phyloP scores from a whole-genome alignment of 2,888 invertebrate genomes.

The Aporophyla nigra region DNA sequence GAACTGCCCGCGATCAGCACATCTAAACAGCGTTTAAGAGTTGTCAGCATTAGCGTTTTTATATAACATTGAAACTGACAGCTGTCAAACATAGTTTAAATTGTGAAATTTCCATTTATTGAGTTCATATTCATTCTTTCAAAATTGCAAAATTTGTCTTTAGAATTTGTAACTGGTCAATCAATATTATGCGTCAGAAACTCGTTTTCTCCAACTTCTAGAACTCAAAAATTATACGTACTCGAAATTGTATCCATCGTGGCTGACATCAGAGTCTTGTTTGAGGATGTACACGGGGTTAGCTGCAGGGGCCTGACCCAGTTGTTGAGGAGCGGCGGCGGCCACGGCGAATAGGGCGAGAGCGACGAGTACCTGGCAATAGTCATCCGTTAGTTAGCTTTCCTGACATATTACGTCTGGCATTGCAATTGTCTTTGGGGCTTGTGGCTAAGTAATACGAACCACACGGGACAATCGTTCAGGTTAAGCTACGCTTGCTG shows the following conservation, averaged over 20 bases:
- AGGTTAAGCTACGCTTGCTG: too few species aligned
- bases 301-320: conserved; percentile 56
- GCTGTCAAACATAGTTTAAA: too few species aligned
- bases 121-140: too few species aligned
- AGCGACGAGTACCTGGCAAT: conserved; percentile 58
- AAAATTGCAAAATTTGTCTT: background rate
- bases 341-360: conserved; percentile 74
- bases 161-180: background rate
- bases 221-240: conserved; percentile 37
- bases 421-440: background rate
- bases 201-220: background rate
- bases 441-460: too few species aligned
- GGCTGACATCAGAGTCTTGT: conserved; percentile 57
- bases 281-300: conserved; percentile 70
- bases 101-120: too few species aligned
- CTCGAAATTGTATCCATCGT: conserved; percentile 65
- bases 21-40: too few species aligned
- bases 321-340: conserved; percentile 74
- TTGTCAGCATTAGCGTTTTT: too few species aligned
- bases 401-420: too few species aligned
- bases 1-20: too few species aligned
- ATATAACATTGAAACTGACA: too few species aligned
- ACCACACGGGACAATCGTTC: too few species aligned
- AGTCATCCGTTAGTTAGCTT: background rate
- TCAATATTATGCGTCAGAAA: background rate